phyloP scores from a whole-genome alignment of 1,140 invertebrate genomes.

The Chironomus striatipennis region DNA sequence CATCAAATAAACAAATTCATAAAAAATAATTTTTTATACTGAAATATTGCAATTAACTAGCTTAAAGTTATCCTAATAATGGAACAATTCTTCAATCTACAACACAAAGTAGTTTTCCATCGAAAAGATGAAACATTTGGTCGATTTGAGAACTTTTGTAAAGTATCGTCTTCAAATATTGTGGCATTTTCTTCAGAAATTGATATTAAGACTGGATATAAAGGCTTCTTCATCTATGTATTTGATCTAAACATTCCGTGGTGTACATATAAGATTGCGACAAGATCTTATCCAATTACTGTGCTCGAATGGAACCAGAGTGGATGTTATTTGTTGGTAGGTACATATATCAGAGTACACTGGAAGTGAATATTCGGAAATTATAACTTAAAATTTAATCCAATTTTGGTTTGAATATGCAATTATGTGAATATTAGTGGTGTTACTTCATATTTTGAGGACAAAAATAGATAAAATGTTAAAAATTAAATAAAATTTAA shows the following conservation, averaged over 20 bases:
- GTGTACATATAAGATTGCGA: slow-evolving; percentile 58
- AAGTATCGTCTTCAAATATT: background rate
- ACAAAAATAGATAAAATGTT: too few species aligned
- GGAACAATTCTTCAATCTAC: slow-evolving; percentile 2
- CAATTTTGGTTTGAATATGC: too few species aligned
- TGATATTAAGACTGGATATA: background rate
- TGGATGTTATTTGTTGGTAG: slow-evolving; percentile 68
- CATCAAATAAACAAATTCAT: too few species aligned
- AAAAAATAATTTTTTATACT: too few species aligned
- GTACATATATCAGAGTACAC: slow-evolving; percentile 28
- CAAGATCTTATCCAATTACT: slow-evolving; percentile 52
- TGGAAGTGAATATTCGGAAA: too few species aligned
- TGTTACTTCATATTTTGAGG: too few species aligned
- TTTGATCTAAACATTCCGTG: slow-evolving; percentile 80
- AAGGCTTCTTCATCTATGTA: slow-evolving; percentile 70
- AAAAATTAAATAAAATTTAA: too few species aligned
- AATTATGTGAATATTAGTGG: too few species aligned
- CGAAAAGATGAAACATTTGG: background rate
- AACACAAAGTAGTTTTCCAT: background rate
- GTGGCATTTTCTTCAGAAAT: background rate
- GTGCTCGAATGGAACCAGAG: slow-evolving; percentile 76
- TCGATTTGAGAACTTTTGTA: background rate
- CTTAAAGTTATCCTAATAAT: background rate
- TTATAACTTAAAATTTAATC: too few species aligned
- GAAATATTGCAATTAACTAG: too few species aligned